Conservation (phyloP, 2,113 vertebrate genomes). For the Corythaixoides concolor region DNA sequence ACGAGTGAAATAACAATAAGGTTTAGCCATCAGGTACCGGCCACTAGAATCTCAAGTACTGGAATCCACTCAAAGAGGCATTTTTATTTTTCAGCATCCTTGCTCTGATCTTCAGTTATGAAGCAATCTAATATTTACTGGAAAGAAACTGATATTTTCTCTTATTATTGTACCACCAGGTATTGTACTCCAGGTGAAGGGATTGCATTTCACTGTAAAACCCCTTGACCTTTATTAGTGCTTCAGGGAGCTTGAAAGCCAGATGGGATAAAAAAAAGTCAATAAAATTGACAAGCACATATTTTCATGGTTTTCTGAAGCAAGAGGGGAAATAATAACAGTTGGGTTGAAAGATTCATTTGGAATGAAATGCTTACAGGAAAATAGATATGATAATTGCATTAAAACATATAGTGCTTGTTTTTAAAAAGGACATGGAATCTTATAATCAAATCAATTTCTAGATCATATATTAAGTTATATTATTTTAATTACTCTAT, state of each 20-base stretch:
- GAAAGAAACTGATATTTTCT: neutral
- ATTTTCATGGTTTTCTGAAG: conserved; percentile 35
- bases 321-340: conserved; percentile 12
- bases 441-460: conserved; percentile 8
- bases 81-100: conserved; percentile 11
- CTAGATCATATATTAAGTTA: neutral
- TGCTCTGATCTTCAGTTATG: neutral
- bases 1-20: neutral
- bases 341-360: conserved; percentile 25
- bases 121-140: conserved; percentile 12
- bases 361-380: conserved; percentile 3
- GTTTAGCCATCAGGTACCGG: neutral
- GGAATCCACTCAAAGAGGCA: neutral
- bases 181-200: conserved; percentile 6
- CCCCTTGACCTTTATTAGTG: conserved; percentile 49
- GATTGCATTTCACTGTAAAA: conserved; percentile 16
- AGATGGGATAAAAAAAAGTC: conserved; percentile 11
- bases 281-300: conserved; percentile 25
- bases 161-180: neutral
- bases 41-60: neutral
- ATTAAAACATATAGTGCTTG: neutral
- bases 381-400: conserved; percentile 19
- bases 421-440: conserved; percentile 2
- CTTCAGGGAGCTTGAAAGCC: conserved; percentile 35
- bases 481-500: neutral